Conservation (phyloP, 2,797 vertebrate species). For the Lepilemur ruficaudatus region DNA sequence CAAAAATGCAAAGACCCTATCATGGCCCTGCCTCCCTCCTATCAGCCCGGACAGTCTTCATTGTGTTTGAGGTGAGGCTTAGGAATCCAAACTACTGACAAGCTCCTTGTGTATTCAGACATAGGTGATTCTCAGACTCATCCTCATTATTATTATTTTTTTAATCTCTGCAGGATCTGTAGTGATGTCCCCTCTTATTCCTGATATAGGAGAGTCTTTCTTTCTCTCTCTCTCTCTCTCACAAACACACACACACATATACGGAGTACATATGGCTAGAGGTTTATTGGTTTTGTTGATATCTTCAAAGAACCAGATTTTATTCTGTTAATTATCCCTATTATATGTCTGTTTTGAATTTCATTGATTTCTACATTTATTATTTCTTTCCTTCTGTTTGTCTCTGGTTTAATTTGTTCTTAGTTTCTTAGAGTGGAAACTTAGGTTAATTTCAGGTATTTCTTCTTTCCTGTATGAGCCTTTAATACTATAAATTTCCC, state of each 20-base stretch:
- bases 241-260: too few relatives aligned
- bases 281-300: neutral
- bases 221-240: neutral
- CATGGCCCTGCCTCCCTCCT: too few relatives aligned
- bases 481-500: neutral
- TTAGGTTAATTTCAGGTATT: neutral
- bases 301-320: neutral
- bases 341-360: neutral
- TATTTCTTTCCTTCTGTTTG: neutral
- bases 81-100: neutral
- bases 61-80: accelerated
- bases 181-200: neutral
- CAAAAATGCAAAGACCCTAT: neutral
- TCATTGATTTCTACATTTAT: neutral
- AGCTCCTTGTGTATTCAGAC: neutral
- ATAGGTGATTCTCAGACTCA: neutral
- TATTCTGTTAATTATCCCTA: neutral
- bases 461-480: neutral
- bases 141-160: neutral
- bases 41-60: neutral
- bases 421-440: neutral
- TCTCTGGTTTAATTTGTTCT: neutral
- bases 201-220: neutral
- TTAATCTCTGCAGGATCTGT: neutral
- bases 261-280: neutral